These are phyloP conservation scores for Semnopithecus entellus DNA, from an alignment of 2,113 vertebrate genomes.

Conservation along the genomic window DNA sequence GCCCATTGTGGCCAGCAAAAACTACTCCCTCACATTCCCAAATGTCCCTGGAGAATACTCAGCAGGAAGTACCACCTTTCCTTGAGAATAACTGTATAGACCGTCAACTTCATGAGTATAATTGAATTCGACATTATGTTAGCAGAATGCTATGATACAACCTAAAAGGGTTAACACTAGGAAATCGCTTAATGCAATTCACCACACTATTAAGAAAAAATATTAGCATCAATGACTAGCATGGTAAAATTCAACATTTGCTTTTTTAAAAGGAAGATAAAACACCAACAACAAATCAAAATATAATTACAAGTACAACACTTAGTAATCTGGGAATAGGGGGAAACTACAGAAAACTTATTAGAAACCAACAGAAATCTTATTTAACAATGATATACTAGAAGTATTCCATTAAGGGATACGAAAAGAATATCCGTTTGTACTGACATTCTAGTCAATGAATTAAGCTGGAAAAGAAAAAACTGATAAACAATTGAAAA, in stretches of 20 bases:
- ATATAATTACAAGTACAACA: background rate
- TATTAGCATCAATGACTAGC: background rate
- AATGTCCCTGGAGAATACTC: background rate
- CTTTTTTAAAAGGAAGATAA: background rate
- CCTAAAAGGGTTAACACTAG: background rate
- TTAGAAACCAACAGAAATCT: background rate
- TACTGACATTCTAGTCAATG: background rate
- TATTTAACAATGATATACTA: background rate
- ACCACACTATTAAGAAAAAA: background rate
- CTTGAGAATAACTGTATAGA: background rate
- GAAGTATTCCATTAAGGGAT: background rate
- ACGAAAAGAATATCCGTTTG: background rate
- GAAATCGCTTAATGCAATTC: background rate
- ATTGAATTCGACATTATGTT: background rate
- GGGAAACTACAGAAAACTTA: background rate
- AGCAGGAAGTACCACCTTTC: background rate
- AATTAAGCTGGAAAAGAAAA: background rate
- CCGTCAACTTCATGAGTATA: background rate
- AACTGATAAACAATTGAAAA: background rate
- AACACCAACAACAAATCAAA: background rate
- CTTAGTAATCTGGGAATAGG: background rate
- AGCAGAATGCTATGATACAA: background rate
- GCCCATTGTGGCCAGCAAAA: background rate
- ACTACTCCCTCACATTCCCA: background rate
- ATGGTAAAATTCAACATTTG: background rate